These are phyloP conservation scores for Lepidurus packardi DNA, from an alignment of 1,140 invertebrate species.

Conservation along the genomic window DNA sequence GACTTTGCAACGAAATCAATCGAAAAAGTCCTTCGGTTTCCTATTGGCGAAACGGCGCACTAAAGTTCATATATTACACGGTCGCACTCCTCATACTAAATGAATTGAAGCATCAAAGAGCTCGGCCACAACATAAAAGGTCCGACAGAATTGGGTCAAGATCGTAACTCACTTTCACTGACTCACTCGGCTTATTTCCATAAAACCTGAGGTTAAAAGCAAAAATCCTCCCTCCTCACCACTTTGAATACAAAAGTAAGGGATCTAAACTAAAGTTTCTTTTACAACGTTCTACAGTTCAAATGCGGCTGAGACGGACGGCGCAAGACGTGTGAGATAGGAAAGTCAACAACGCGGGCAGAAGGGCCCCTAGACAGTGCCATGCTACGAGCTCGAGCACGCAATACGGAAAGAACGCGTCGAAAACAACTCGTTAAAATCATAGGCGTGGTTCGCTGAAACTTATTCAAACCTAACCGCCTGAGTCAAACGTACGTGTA, in stretches of 20 bases:
- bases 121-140: not conserved
- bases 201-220: conserved; percentile 7
- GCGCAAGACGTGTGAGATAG: not conserved
- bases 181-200: not conserved
- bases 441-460: not conserved
- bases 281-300: not conserved
- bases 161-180: conserved; percentile 3
- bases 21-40: not conserved
- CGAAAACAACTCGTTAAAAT: not conserved
- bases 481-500: not conserved
- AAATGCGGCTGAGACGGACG: not conserved
- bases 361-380: not conserved
- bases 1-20: not conserved
- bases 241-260: not conserved
- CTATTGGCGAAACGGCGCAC: not conserved
- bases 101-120: not conserved
- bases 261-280: not conserved
- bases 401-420: not conserved
- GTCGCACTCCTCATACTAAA: not conserved
- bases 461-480: not conserved
- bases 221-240: not conserved
- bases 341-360: not conserved
- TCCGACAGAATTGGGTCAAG: not conserved
- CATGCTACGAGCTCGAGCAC: not conserved
- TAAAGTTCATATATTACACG: not conserved